A percentile compares a stretch with the other conserved stretches of the same genome.
Evolutionary conservation across 2,888 invertebrate species (phyloP).

Genomic region (Cartodere bifasciata): DNA sequence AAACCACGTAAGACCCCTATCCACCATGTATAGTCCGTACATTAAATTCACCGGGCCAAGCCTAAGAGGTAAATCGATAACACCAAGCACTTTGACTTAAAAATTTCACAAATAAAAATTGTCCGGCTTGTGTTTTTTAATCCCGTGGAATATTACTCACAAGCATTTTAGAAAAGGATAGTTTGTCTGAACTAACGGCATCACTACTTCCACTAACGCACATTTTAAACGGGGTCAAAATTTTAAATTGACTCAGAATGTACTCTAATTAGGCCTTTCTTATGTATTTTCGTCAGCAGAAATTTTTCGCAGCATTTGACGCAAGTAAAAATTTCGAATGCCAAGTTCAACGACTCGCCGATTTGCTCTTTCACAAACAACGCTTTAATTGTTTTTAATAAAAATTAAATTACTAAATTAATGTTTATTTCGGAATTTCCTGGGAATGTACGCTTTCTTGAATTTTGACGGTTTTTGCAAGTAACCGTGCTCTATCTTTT

Average conservation of each 20-base stretch:
- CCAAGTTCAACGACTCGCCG: constrained; percentile 33
- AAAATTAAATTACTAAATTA: too few relatives aligned
- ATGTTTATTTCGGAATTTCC: too few relatives aligned
- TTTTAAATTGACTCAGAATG: constrained; percentile 29
- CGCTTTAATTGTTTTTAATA: too few relatives aligned
- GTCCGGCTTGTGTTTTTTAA: too few relatives aligned
- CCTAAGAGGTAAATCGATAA: constrained; percentile 39
- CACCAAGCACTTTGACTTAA: constrained; percentile 35
- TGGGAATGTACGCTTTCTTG: too few relatives aligned
- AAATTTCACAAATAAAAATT: constrained; percentile 27
- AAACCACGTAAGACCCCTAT: constrained; percentile 37
- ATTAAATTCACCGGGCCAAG: constrained; percentile 36
- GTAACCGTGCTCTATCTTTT: too few relatives aligned
- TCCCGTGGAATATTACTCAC: too few relatives aligned
- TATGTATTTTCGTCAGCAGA: constrained; percentile 37
- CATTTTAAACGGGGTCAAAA: constrained; percentile 36
- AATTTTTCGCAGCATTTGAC: constrained; percentile 31
- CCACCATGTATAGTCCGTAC: constrained; percentile 36
- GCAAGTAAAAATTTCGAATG: constrained; percentile 31
- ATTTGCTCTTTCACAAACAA: too few relatives aligned
- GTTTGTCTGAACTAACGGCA: constrained; percentile 28
- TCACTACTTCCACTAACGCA: constrained; percentile 27
- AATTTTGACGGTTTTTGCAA: too few relatives aligned
- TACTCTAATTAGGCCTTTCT: constrained; percentile 33
- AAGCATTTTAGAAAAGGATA: background rate